A percentile compares a stretch with the other conserved stretches of the same genome.
Conservation (phyloP, 2,888 invertebrate genomes). For the Seira musarum region DNA sequence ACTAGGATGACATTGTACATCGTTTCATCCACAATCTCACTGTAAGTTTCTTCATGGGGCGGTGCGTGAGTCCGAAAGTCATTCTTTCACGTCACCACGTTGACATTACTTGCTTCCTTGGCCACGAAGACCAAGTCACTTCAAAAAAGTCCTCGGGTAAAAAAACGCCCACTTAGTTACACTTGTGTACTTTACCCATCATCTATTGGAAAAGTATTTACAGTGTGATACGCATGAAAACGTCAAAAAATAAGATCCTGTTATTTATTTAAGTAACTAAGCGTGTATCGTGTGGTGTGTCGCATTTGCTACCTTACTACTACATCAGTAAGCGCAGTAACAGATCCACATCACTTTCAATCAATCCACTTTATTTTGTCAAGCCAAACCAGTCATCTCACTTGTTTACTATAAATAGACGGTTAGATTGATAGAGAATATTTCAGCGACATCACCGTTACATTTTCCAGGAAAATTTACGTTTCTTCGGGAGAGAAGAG, state of each 20-base stretch:
- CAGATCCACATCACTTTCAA: neutral
- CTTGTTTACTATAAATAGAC: no score
- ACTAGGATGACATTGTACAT: no score
- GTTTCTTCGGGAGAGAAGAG: no score
- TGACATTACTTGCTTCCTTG: slow-evolving; percentile 8
- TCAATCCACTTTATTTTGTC: neutral
- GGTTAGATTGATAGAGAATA: no score
- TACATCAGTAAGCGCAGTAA: neutral
- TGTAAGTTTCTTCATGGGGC: neutral
- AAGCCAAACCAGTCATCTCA: no score
- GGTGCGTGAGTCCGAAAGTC: slow-evolving; percentile 8
- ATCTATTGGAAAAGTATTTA: neutral
- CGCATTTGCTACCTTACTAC: neutral
- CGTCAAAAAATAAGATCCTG: neutral
- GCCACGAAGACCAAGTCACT: neutral
- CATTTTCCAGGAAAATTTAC: no score
- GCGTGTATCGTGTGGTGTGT: neutral
- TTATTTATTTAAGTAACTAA: neutral
- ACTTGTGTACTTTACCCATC: no score
- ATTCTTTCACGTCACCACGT: neutral
- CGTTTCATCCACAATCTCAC: no score
- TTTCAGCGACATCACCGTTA: no score
- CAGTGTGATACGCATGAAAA: neutral
- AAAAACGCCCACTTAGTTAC: no score
- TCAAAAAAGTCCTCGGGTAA: no score